Base-by-base conservation (phyloP, 2,888 invertebrate species). In the Calliphora vomitoria region DNA sequence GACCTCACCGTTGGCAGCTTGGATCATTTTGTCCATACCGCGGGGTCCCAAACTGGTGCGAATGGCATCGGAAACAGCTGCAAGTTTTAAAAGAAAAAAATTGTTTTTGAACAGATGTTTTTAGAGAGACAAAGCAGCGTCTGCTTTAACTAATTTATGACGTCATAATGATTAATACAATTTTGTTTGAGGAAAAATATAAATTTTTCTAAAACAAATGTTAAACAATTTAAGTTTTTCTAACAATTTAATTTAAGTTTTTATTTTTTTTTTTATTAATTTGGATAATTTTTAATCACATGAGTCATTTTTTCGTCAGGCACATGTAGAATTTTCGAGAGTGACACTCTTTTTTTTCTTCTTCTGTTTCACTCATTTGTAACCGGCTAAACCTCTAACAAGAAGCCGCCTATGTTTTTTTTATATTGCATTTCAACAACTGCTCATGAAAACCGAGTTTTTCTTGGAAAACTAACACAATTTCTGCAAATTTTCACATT, bases 1-100 rank as follows among this genome's bases (percentile, higher is more conserved):
- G 0, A 99, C 99, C 95, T 99, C 99, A 8, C 99, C 99, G 94
- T 98, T 99, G 50, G 96, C 96, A 50, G 98, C 95, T 95, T 99
- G 99, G 91, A 99, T 99, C 99, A 99, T 99, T 95, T 99, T 99
- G 93, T 99, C 99, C 99, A 99, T 99, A 88, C 99, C 99, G 90
- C 98, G 96, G 25, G 99, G 99, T 5, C 99, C 99, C 94, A 99
- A 95, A 94, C 99, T 99, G 15, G 99, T 99, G 87, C 99, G 96
- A 91, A 99, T 98, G 15, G 99, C 99, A 98, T 99, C 98, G 89
- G 99, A 98, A 79, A 99, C 99, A 94, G 99, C 99, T 99, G 58
- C 2, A 68, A 78, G 41, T 20, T 4, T 20, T 35, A 38, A 69
- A 31, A 25, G 8, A 66, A 47, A 64, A 2, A 64, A 66, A 66